Percentiles rank a stretch among this genome's conserved stretches.
phyloP scores from a whole-genome alignment of 2,797 vertebrate species.

The Enteromius argenteus region DNA sequence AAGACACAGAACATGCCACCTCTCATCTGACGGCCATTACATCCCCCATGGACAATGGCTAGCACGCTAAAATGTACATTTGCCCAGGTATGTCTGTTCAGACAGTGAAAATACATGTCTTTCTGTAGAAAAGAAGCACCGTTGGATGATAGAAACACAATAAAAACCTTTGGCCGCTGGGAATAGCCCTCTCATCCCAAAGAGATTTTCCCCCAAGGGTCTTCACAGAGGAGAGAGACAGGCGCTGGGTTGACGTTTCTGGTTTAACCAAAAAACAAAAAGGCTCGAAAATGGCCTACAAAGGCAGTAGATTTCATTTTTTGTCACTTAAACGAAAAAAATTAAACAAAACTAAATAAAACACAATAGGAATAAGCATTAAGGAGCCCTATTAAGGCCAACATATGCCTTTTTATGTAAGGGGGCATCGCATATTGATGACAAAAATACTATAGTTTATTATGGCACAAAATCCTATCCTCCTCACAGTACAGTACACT shows the following conservation, averaged over 20 bases:
- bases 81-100: constrained; percentile 63
- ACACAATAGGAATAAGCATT: constrained; percentile 66
- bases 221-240: constrained; percentile 56
- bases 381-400: constrained; percentile 69
- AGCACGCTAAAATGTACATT: constrained; percentile 48
- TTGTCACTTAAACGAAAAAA: constrained; percentile 40
- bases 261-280: constrained; percentile 58
- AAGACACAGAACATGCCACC: constrained; percentile 49
- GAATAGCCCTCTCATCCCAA: constrained; percentile 59
- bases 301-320: constrained; percentile 62
- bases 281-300: constrained; percentile 66
- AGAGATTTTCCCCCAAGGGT: constrained; percentile 52
- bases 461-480: constrained; percentile 80
- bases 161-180: constrained; percentile 58
- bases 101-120: constrained; percentile 63
- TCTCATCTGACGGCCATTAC: constrained; percentile 52
- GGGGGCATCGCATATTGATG: constrained; percentile 63
- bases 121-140: constrained; percentile 70
- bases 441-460: constrained; percentile 74
- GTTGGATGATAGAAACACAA: constrained; percentile 67
- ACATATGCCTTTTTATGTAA: constrained; percentile 60
- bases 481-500: constrained; percentile 69
- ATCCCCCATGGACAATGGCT: constrained; percentile 49
- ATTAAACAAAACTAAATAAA: constrained; percentile 53
- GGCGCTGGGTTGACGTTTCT: constrained; percentile 55